These are phyloP conservation scores for Tuberolachnus salignus DNA, from an alignment of 2,888 invertebrate genomes.

Conservation along the genomic window DNA sequence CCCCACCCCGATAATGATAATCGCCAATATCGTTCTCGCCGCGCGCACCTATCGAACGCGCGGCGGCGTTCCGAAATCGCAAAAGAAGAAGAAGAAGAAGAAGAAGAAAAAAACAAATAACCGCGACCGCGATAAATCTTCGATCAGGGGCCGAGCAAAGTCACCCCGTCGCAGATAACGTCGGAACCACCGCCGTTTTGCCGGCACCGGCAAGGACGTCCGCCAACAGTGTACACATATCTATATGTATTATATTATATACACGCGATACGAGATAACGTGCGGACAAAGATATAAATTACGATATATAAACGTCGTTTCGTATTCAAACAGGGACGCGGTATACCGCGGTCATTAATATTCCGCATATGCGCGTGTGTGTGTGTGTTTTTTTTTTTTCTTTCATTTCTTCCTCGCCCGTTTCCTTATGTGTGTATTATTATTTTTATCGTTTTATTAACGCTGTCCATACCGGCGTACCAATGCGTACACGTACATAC, in stretches of 20 bases:
- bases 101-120: neutral
- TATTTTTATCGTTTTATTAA: too few relatives aligned
- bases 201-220: too few relatives aligned
- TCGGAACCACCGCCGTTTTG: neutral
- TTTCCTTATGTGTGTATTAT: neutral
- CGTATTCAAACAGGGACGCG: conserved; percentile 43
- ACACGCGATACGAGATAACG: conserved; percentile 27
- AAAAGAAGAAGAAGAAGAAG: too few relatives aligned
- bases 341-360: conserved; percentile 48
- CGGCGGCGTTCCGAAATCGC: too few relatives aligned
- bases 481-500: neutral
- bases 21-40: too few relatives aligned
- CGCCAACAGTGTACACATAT: neutral
- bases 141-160: neutral
- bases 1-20: too few relatives aligned
- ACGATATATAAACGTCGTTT: conserved; percentile 36
- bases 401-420: neutral
- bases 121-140: conserved; percentile 47
- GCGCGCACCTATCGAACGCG: too few relatives aligned
- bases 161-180: conserved; percentile 37
- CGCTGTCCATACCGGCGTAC: neutral
- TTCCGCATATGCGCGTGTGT: conserved; percentile 28
- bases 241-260: too few relatives aligned
- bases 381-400: conserved; percentile 5
- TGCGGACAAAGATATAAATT: conserved; percentile 31